Percentiles rank a stretch among this genome's conserved stretches.
Conservation (phyloP, 2,113 vertebrate genomes). For the Varanus salvator region DNA sequence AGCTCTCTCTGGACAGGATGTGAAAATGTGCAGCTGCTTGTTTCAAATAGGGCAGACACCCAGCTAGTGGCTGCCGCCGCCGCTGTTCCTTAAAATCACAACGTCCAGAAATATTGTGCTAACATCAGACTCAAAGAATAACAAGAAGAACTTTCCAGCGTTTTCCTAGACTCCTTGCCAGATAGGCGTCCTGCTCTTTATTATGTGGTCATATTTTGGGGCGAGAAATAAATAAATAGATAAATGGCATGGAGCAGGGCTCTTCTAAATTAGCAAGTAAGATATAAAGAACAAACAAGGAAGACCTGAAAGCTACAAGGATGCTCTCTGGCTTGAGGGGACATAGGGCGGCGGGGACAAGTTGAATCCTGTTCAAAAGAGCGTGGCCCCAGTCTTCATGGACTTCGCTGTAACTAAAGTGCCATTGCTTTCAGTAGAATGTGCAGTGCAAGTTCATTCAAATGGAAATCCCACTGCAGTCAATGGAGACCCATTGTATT, state of each 20-base stretch:
- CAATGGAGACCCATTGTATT: neutral
- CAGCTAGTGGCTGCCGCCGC: constrained; percentile 57
- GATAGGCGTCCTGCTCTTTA: neutral
- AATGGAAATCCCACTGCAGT: neutral
- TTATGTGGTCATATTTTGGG: constrained; percentile 22
- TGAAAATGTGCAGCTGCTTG: constrained; percentile 71
- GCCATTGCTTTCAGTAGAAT: neutral
- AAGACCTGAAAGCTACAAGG: neutral
- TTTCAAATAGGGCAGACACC: constrained; percentile 72
- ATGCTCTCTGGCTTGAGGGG: neutral
- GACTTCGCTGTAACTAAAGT: neutral
- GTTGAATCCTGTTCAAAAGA: neutral
- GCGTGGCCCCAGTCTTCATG: neutral
- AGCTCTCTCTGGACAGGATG: constrained; percentile 15
- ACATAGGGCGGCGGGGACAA: neutral
- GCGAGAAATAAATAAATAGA: constrained; percentile 28
- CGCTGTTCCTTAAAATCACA: constrained; percentile 51
- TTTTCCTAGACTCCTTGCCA: constrained; percentile 9
- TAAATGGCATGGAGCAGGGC: neutral
- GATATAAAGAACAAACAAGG: neutral
- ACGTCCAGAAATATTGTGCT: constrained; percentile 64
- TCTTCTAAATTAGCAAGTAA: neutral
- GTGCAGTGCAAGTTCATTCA: neutral
- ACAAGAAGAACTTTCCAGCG: constrained; percentile 65
- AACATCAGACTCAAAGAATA: constrained; percentile 75